A percentile compares a stretch with the other conserved stretches of the same genome.
These are phyloP conservation scores for Anhinga anhinga DNA, from an alignment of 2,113 vertebrate species.

Conservation along the genomic window DNA sequence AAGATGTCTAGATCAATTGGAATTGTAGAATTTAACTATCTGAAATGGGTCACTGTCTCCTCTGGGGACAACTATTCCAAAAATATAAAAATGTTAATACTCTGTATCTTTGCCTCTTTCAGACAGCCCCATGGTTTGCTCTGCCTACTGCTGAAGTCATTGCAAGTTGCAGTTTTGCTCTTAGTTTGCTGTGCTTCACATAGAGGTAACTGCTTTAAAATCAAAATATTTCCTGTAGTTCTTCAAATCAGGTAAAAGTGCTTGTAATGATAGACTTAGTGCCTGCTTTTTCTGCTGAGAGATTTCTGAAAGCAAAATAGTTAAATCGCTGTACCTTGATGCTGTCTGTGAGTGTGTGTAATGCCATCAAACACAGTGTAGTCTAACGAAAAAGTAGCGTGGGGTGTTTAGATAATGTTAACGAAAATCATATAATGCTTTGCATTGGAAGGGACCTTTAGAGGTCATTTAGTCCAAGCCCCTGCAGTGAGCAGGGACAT, in stretches of 20 bases:
- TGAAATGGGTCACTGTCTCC: neutral
- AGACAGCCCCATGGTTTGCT: neutral
- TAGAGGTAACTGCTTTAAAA: neutral
- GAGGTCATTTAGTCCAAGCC: too few species aligned
- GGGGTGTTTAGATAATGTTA: neutral
- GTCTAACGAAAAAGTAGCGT: neutral
- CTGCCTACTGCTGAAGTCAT: neutral
- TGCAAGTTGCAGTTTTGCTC: neutral
- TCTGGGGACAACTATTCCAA: neutral
- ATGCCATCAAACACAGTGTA: neutral
- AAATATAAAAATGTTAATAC: neutral
- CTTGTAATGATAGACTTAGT: neutral
- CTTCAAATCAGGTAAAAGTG: neutral
- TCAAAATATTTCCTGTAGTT: neutral
- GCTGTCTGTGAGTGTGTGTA: neutral
- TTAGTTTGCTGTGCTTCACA: neutral
- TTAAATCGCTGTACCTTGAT: neutral
- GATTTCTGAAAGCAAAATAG: neutral
- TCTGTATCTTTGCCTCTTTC: neutral
- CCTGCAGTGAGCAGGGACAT: too few species aligned
- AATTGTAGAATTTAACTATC: neutral
- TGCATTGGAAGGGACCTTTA: too few species aligned
- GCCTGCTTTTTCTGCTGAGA: neutral
- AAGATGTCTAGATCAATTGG: neutral
- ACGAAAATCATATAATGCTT: too few species aligned